Conservation (phyloP, 2,113 vertebrate genomes). For the Rallus limicola region DNA sequence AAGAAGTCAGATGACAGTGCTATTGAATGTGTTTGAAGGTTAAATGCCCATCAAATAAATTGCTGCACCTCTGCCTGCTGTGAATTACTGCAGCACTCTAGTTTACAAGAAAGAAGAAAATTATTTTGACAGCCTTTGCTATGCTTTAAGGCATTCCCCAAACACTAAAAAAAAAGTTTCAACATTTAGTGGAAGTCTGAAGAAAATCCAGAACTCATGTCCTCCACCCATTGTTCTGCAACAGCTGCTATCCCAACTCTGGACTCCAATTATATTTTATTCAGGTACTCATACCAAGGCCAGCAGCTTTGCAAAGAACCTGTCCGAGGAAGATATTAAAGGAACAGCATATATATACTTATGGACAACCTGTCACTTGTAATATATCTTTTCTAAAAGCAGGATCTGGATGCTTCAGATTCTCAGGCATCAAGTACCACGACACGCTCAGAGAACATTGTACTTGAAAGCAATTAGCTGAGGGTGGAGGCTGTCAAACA, state of each 20-base stretch:
- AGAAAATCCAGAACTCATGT: neutral
- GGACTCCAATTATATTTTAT: neutral
- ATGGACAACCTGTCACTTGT: constrained; percentile 35
- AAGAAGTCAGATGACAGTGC: neutral
- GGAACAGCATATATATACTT: neutral
- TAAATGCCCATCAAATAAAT: neutral
- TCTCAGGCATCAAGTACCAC: neutral
- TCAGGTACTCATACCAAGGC: neutral
- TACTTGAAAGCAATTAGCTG: neutral
- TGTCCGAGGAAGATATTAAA: neutral
- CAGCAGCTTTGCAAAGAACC: neutral
- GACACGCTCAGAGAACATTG: neutral
- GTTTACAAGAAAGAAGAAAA: neutral
- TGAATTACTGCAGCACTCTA: neutral
- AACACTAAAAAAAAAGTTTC: neutral
- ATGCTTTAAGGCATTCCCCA: neutral
- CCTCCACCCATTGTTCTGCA: neutral
- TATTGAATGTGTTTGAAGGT: neutral
- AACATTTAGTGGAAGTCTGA: neutral
- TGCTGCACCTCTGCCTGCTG: neutral
- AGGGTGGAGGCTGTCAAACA: neutral
- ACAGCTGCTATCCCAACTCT: neutral
- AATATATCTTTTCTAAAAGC: neutral
- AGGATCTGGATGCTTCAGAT: neutral
- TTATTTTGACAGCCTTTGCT: neutral